Base-by-base conservation (phyloP, 2,113 vertebrate species). In the Chelonoidis abingdonii region DNA sequence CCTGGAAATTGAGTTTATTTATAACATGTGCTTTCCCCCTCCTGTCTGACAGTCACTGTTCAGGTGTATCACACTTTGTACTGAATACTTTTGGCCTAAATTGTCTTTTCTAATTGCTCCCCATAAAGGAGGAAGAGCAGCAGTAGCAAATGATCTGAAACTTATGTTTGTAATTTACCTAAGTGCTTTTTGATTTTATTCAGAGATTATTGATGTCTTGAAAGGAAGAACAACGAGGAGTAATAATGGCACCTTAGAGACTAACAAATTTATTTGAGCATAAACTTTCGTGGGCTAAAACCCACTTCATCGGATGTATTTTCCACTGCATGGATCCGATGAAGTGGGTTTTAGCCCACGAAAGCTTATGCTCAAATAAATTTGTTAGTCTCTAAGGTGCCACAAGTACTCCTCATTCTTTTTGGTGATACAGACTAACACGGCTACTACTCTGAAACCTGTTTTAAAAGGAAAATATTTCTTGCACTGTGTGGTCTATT, bases 401-500 rank as follows among this genome's bases (percentile, higher is more conserved):
- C 50, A 50, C 50, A 50, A 50, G 50, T 50, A 50, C 50, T 50
- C 13, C 50, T 50, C 12, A 4, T 14, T 50, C 50, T 50, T 50
- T 50, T 50, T 50, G 50, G 13, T 50, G 50, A 50, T 50, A 50
- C 50, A 50, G 50, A 50, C 50, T 50, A 14, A 50, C 50, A 50
- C 12, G 49, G 49, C 50, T 50, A 50, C 50, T 13, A 50, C 13
- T 50, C 13, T 50, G 50, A 50, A 50, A 50, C 50, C 50, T 50
- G 50, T 87, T 87, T 72, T 27, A 54, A 89, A 1, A n/a, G 50
- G 10, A 87, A 80, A 41, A 8, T 5, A 52, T 85, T 54, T 75
- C 86, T 25, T 0, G 0, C 65, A 0, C 10, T 27, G 50, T 50
- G 47, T n/a, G 50, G 38, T 80, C 38, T 85, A 4, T 5, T 52